Conservation (phyloP, 2,888 invertebrate genomes). For the Nomada flava region DNA sequence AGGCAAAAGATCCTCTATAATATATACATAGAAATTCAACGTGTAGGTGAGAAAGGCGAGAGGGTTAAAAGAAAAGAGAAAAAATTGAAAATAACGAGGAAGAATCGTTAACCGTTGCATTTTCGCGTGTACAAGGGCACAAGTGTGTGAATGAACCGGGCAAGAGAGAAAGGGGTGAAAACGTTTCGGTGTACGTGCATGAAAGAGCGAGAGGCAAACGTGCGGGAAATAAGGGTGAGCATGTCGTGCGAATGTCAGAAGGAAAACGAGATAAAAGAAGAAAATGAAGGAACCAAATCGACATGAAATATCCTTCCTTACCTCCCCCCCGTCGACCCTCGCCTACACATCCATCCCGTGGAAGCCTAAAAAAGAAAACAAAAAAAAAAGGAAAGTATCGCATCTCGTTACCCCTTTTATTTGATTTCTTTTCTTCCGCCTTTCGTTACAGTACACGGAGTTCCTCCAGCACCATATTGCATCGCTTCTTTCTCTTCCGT, state of each 20-base stretch:
- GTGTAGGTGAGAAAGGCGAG: constrained; percentile 40
- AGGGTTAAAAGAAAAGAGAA: background rate
- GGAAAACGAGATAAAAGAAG: background rate
- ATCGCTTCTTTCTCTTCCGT: constrained; percentile 49
- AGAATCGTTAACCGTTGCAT: constrained; percentile 68
- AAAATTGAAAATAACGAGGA: background rate
- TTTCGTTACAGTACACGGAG: constrained; percentile 30
- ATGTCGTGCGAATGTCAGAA: constrained; percentile 6
- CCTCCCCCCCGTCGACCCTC: background rate
- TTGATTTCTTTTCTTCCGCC: constrained; percentile 14
- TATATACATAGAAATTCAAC: constrained; percentile 49
- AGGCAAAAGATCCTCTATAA: constrained; percentile 36
- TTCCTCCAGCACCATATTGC: constrained; percentile 14
- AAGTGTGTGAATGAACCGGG: constrained; percentile 5
- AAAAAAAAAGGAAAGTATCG: background rate
- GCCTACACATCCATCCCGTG: constrained; percentile 3
- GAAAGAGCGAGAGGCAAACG: constrained; percentile 15
- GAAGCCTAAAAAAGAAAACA: background rate
- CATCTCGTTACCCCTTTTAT: constrained; percentile 1
- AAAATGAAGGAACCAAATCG: constrained; percentile 42
- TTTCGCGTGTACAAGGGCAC: constrained; percentile 45
- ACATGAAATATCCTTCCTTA: constrained; percentile 46
- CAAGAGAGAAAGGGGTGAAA: constrained; percentile 1
- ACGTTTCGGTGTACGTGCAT: background rate
- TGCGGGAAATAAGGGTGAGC: constrained; percentile 9